Conservation (phyloP, 1,140 invertebrate species). For the Zeugodacus cucurbitae region DNA sequence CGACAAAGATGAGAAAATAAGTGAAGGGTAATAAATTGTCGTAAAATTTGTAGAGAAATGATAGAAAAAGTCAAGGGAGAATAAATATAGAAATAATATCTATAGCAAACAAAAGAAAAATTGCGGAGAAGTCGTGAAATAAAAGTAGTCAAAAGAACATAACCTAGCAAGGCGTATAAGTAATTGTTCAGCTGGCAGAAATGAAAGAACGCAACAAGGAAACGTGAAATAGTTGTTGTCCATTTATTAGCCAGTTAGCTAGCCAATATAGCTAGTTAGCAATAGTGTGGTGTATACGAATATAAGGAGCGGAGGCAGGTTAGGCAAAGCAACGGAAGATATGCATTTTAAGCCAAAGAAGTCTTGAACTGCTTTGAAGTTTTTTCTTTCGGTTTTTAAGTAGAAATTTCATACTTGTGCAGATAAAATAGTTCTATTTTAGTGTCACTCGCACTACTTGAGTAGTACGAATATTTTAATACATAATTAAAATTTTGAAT, state of each 20-base stretch:
- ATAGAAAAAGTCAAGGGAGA: neutral
- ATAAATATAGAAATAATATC: neutral
- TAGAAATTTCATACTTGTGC: neutral
- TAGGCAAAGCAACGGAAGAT: no score
- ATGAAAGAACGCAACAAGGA: neutral
- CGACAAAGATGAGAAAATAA: conserved; percentile 19
- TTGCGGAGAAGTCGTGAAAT: neutral
- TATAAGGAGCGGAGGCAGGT: neutral
- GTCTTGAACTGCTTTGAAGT: no score
- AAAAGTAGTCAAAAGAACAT: neutral
- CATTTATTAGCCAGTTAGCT: neutral
- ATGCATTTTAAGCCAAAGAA: neutral
- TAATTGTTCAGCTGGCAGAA: conserved; percentile 13
- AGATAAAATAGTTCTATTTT: neutral
- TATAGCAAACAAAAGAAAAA: neutral
- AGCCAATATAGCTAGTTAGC: conserved; percentile 16
- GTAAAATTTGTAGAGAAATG: conserved; percentile 3
- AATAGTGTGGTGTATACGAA: neutral
- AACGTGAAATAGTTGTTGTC: neutral
- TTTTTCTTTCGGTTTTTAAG: neutral
- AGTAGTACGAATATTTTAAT: no score
- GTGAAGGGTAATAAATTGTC: conserved; percentile 20
- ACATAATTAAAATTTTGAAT: no score
- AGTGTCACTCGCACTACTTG: no score
- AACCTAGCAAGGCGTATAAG: neutral